These are phyloP conservation scores for Trichomalopsis sarcophagae DNA, from an alignment of 1,140 invertebrate species.

Conservation along the genomic window DNA sequence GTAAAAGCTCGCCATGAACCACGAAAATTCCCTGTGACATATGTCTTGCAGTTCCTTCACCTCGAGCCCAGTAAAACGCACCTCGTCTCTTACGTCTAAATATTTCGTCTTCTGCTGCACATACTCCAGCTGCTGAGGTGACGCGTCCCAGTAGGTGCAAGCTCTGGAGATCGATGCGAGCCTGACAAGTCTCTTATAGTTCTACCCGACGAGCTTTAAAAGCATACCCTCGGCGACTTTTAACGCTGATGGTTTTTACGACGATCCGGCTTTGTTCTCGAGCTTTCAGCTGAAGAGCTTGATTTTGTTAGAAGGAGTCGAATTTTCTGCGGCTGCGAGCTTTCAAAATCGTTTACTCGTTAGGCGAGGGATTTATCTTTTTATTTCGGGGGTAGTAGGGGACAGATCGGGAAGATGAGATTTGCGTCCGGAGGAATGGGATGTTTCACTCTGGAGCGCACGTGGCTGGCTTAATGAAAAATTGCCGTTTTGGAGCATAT, in stretches of 20 bases:
- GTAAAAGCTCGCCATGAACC: too few relatives aligned
- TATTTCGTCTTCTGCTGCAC: neutral
- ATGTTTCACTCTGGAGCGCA: too few relatives aligned
- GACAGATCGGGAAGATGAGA: neutral
- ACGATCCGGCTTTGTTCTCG: neutral
- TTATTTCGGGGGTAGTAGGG: neutral
- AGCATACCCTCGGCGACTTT: neutral
- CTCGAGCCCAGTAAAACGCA: neutral
- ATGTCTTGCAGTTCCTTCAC: too few relatives aligned
- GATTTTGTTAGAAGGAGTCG: neutral
- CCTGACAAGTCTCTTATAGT: neutral
- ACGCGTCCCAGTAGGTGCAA: neutral
- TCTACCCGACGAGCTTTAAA: neutral
- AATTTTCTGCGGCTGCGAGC: neutral
- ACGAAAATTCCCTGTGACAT: neutral
- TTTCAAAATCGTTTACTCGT: slow-evolving; percentile 1
- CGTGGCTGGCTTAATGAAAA: too few relatives aligned
- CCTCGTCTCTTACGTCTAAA: neutral
- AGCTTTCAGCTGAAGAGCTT: neutral
- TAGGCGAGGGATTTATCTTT: neutral
- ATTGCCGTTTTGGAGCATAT: too few relatives aligned
- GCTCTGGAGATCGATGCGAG: neutral
- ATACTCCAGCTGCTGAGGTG: too few relatives aligned
- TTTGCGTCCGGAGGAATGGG: neutral
- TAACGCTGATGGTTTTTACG: slow-evolving; percentile 30